phyloP scores from a whole-genome alignment of 2,113 vertebrate genomes.

The Cebidichthys violaceus region DNA sequence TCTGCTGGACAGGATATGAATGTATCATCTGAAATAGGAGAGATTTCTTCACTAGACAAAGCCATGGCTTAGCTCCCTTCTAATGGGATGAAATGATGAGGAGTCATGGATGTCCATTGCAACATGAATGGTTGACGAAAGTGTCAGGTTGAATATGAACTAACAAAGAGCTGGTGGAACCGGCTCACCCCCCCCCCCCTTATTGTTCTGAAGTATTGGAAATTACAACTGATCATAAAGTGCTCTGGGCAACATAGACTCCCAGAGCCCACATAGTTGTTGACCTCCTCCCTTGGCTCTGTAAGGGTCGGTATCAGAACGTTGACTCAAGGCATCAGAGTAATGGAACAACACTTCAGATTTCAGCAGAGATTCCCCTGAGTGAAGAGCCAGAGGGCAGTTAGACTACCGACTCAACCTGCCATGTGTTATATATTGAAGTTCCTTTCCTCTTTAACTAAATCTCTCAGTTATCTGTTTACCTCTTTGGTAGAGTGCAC shows the following conservation, averaged over 20 bases:
- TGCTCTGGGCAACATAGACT: neutral
- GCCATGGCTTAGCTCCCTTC: too few species aligned
- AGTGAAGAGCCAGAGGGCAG: neutral
- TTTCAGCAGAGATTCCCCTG: slow-evolving; percentile 26
- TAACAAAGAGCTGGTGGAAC: neutral
- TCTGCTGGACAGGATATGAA: too few species aligned
- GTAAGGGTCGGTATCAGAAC: slow-evolving; percentile 13
- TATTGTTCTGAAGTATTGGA: neutral
- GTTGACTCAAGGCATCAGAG: neutral
- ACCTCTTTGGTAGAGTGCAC: slow-evolving; percentile 7
- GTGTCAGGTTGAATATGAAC: neutral
- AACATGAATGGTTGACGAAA: too few species aligned
- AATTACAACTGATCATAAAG: neutral
- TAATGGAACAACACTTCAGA: slow-evolving; percentile 22
- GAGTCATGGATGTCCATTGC: too few species aligned
- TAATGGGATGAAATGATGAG: too few species aligned
- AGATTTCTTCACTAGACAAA: too few species aligned
- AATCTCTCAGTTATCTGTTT: slow-evolving; percentile 50
- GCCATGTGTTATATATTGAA: slow-evolving; percentile 29
- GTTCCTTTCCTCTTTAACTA: slow-evolving; percentile 23
- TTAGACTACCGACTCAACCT: neutral
- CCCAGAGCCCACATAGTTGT: neutral
- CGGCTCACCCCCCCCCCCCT: too few species aligned
- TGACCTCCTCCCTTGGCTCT: neutral
- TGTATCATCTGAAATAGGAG: too few species aligned